phyloP scores from a whole-genome alignment of 2,113 vertebrate genomes.

The Hippocampus barbouri region DNA sequence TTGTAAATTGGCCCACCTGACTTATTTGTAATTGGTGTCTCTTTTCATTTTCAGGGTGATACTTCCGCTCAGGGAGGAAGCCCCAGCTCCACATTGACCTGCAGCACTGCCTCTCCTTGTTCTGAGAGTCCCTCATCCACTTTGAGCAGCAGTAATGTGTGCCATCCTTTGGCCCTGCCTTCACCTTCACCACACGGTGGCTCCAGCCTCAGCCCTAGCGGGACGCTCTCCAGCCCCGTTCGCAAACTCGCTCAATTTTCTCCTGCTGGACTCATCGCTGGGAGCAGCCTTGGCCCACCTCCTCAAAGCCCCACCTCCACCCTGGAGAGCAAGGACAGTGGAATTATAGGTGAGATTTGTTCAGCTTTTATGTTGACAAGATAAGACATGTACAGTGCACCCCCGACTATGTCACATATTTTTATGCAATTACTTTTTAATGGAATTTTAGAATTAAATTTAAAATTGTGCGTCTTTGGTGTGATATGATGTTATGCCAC shows the following conservation, averaged over 20 bases:
- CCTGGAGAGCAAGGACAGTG: conserved; percentile 97
- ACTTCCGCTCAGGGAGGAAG: conserved; percentile 82
- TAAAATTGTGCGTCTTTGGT: not conserved
- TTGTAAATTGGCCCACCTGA: not conserved
- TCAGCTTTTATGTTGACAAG: not conserved
- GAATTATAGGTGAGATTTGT: conserved; percentile 87
- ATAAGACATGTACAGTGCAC: too few relatives aligned
- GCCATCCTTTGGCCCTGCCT: conserved; percentile 41
- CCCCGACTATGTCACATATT: too few relatives aligned
- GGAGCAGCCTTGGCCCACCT: conserved; percentile 80
- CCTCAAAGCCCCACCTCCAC: conserved; percentile 93
- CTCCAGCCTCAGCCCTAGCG: conserved; percentile 76
- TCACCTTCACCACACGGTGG: conserved; percentile 42
- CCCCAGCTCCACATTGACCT: conserved; percentile 92
- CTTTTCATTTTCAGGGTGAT: conserved; percentile 68
- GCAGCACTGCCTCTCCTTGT: conserved; percentile 77
- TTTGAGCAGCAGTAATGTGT: conserved; percentile 48
- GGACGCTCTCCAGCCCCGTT: conserved; percentile 85
- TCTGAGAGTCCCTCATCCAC: conserved; percentile 71
- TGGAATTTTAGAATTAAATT: not conserved
- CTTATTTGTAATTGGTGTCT: not conserved
- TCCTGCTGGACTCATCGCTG: conserved; percentile 75
- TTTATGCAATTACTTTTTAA: too few relatives aligned
- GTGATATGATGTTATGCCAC: too few relatives aligned
- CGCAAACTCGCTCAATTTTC: conserved; percentile 79